Evolutionary conservation across 2,888 invertebrate species (phyloP).

Genomic region (Drosophila mulleri): DNA sequence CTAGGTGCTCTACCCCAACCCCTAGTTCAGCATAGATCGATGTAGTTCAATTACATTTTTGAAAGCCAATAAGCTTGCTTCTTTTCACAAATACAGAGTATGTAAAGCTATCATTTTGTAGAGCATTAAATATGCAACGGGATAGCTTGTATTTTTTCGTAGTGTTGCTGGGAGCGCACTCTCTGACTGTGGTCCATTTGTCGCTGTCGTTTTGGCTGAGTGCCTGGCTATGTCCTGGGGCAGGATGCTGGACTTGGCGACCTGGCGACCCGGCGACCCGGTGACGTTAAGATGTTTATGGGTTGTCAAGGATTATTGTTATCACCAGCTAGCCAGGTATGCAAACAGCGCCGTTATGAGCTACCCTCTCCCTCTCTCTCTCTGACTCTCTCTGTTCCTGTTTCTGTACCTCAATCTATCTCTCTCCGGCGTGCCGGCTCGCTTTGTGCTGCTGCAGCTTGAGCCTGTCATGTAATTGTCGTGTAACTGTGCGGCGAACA

Average conservation of each 20-base stretch:
- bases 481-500: slow-evolving; percentile 53
- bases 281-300: slow-evolving; percentile 79
- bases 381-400: too few species aligned
- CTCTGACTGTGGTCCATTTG: slow-evolving; percentile 64
- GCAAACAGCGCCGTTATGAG: slow-evolving; percentile 62
- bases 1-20: too few species aligned
- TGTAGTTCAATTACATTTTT: too few species aligned
- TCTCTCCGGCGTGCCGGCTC: not conserved
- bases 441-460: slow-evolving; percentile 14
- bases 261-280: slow-evolving; percentile 52
- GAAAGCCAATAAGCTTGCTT: too few species aligned
- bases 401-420: too few species aligned
- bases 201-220: slow-evolving; percentile 43
- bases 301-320: slow-evolving; percentile 81
- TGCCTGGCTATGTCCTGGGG: slow-evolving; percentile 13
- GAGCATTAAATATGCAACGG: not conserved
- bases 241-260: slow-evolving; percentile 18
- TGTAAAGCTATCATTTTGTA: not conserved
- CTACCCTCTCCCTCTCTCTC: slow-evolving; percentile 1
- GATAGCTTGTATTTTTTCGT: not conserved
- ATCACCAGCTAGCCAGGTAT: slow-evolving; percentile 79
- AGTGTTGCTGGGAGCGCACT: slow-evolving; percentile 17
- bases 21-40: too few species aligned
- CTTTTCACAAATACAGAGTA: not conserved
- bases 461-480: slow-evolving; percentile 68